Base-by-base conservation (phyloP, 1,140 invertebrate species). In the Thereuonema tuberculata region DNA sequence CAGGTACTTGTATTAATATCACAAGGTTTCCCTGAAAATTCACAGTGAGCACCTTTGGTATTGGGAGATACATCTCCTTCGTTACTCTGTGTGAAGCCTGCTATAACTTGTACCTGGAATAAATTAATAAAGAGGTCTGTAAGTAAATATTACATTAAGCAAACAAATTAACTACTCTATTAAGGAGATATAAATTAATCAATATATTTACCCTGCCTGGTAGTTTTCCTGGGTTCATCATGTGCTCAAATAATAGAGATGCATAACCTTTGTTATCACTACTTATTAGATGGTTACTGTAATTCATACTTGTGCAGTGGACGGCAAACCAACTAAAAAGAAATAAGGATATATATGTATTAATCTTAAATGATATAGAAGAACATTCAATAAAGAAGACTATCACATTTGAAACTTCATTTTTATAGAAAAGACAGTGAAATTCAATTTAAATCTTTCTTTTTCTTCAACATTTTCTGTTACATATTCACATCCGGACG, bases 261-360 rank as follows among this genome's bases (percentile, higher is more conserved):
- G 93, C 93, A 61, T 86, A 90, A 0, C 93, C 93, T 46, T 96
- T 87, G 70, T 97, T 96, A 72, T 96, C 93, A 12, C 89, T 86
- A 2, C 87, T 90, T 2, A 96, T 79, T 17, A 94, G 77, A 23
- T 73, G 76, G 70, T 97, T 97, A 12, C 90, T 92, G 66, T 95
- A 94, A 72, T 96, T 96, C 91, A 97, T 94, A 50, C 88, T 92
- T 1, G 89, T 93, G 0, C 87, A 84, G 70, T 97, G 93, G 1
- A 96, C 90, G 0, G 93, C 85, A 71, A 89, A 95, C 93, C 93
- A 97, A 70, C 89, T 92, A 61, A 92, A 62, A 53, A n/a, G n/a
- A n/a, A n/a, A n/a, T n/a, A n/a, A n/a, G n/a, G n/a, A n/a, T n/a
- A n/a, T n/a, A n/a, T n/a, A n/a, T n/a, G n/a, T n/a, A n/a, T n/a